These are phyloP conservation scores for Onthophagus taurus DNA, from an alignment of 1,140 invertebrate species.

Conservation along the genomic window DNA sequence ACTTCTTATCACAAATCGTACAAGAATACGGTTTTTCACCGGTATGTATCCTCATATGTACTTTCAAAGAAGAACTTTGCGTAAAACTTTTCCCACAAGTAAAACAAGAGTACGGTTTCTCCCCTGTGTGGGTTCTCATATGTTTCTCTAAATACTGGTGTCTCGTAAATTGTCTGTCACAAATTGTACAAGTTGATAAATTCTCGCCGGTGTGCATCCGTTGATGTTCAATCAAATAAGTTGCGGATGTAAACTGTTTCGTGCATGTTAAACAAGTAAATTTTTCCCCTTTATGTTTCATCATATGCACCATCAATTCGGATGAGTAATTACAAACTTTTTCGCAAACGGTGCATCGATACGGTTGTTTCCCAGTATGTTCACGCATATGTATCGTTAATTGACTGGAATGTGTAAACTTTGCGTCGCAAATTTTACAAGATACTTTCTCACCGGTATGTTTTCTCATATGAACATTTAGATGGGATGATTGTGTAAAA, in stretches of 20 bases:
- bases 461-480: constrained; percentile 48
- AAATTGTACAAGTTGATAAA: constrained; percentile 41
- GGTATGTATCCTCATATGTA: constrained; percentile 58
- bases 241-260: constrained; percentile 32
- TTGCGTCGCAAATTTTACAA: constrained; percentile 43
- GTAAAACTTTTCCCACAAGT: constrained; percentile 70
- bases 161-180: constrained; percentile 40
- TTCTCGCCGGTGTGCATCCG: constrained; percentile 29
- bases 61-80: constrained; percentile 54
- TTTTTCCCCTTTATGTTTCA: constrained; percentile 69
- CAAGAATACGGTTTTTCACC: constrained; percentile 46
- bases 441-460: constrained; percentile 36
- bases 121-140: constrained; percentile 50
- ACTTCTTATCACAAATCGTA: constrained; percentile 43
- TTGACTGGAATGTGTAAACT: constrained; percentile 49
- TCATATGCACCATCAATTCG: constrained; percentile 69
- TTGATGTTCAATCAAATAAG: constrained; percentile 29
- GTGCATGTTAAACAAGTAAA: constrained; percentile 37
- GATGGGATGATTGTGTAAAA: constrained; percentile 56
- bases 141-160: constrained; percentile 37
- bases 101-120: constrained; percentile 68
- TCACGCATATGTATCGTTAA: constrained; percentile 55
- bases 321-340: constrained; percentile 71
- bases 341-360: constrained; percentile 52
- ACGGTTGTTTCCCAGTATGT: constrained; percentile 65